Percentiles rank a stretch among this genome's conserved stretches.
These are phyloP conservation scores for Papilio polyxenes DNA, from an alignment of 1,140 invertebrate species.

Conservation along the genomic window DNA sequence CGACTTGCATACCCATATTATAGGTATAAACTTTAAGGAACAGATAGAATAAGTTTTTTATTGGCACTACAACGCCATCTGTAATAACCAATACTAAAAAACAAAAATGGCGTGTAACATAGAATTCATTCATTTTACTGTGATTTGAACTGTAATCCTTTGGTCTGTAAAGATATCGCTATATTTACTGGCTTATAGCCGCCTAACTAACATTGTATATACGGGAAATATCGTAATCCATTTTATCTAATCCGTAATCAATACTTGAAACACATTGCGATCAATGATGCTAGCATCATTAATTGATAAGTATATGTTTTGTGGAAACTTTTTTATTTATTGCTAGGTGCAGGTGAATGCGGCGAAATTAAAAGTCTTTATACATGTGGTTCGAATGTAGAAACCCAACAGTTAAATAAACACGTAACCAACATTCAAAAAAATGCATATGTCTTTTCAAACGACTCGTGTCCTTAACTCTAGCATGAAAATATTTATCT, in stretches of 20 bases:
- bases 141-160: not conserved
- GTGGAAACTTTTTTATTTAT: not conserved
- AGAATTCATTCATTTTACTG: not conserved
- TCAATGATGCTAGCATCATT: constrained; percentile 17
- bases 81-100: too few relatives aligned
- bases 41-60: too few relatives aligned
- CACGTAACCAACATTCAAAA: not conserved
- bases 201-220: not conserved
- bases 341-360: not conserved
- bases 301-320: constrained; percentile 32
- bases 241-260: constrained; percentile 33
- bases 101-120: too few relatives aligned
- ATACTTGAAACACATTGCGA: constrained; percentile 21
- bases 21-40: too few relatives aligned
- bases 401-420: too few relatives aligned
- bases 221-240: not conserved
- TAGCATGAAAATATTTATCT: constrained; percentile 1
- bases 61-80: too few relatives aligned
- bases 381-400: too few relatives aligned
- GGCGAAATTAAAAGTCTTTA: too few relatives aligned
- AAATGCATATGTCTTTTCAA: not conserved
- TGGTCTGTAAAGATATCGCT: not conserved
- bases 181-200: not conserved
- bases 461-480: not conserved
- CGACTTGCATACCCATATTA: too few relatives aligned